phyloP scores from a whole-genome alignment of 64 coral and sea anemone genomes.

The Astreopora myriophthalma region DNA sequence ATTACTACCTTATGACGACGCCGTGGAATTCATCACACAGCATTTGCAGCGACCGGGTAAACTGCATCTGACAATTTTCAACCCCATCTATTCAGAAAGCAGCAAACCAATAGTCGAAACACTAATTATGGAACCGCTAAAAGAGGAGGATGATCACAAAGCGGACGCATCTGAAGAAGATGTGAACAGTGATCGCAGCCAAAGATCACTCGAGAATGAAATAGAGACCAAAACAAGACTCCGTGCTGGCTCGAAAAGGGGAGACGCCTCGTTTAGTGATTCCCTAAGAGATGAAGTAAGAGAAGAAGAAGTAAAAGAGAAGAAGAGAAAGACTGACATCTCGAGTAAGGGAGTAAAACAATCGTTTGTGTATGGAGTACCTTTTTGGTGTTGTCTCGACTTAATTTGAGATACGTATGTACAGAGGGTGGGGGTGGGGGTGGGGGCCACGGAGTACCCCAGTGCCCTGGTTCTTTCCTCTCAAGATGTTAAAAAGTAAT shows the following conservation, averaged over 20 bases:
- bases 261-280: not conserved
- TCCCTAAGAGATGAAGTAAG: too few species aligned
- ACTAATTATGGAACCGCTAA: not conserved
- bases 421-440: too few species aligned
- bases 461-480: too few species aligned
- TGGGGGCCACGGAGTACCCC: too few species aligned
- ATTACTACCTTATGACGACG: slow-evolving; percentile 1
- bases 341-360: too few species aligned
- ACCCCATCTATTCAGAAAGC: not conserved
- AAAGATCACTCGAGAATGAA: not conserved
- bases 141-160: not conserved
- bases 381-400: too few species aligned
- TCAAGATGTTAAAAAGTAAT: too few species aligned
- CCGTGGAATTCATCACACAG: not conserved
- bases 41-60: not conserved
- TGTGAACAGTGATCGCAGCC: not conserved
- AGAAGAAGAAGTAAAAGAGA: not conserved
- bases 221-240: not conserved
- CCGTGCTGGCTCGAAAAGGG: not conserved
- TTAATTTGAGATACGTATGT: too few species aligned
- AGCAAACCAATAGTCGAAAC: not conserved
- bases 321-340: not conserved
- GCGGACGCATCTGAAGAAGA: not conserved
- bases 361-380: too few species aligned
- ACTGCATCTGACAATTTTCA: not conserved